A percentile compares a stretch with the other conserved stretches of the same genome.
Conservation (phyloP, 2,888 invertebrate species). For the Listrodromus nycthemerus region DNA sequence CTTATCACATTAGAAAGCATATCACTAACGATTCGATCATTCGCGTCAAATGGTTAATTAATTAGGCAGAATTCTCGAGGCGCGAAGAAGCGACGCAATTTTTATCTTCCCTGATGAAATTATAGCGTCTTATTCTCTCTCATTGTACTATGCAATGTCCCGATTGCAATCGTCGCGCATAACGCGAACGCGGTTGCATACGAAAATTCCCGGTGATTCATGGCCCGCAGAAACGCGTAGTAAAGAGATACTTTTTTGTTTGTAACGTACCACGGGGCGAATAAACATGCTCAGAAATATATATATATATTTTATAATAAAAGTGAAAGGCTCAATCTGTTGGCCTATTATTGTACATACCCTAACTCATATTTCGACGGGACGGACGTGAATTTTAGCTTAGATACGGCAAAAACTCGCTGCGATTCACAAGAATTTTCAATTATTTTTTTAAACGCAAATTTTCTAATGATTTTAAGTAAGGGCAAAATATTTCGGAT, state of each 20-base stretch:
- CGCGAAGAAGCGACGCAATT: constrained; percentile 9
- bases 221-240: constrained; percentile 3
- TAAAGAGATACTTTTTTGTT: background rate
- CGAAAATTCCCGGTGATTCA: constrained; percentile 53
- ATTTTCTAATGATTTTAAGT: background rate
- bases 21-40: constrained; percentile 1
- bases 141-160: background rate
- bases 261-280: background rate
- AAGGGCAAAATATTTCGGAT: too few relatives aligned
- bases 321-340: constrained; percentile 55
- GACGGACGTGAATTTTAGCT: constrained; percentile 49
- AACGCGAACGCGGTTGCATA: background rate
- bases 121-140: background rate
- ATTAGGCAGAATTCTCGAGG: constrained; percentile 40
- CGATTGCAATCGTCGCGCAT: background rate
- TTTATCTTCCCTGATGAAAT: background rate
- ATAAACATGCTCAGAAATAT: background rate
- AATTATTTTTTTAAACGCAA: background rate
- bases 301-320: constrained; percentile 7
- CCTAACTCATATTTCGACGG: constrained; percentile 1
- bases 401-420: constrained; percentile 11
- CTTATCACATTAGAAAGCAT: background rate
- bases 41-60: constrained; percentile 10
- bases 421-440: background rate
- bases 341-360: constrained; percentile 19